Conservation (phyloP, 2,797 vertebrate species). For the Clarias platycephalus region DNA sequence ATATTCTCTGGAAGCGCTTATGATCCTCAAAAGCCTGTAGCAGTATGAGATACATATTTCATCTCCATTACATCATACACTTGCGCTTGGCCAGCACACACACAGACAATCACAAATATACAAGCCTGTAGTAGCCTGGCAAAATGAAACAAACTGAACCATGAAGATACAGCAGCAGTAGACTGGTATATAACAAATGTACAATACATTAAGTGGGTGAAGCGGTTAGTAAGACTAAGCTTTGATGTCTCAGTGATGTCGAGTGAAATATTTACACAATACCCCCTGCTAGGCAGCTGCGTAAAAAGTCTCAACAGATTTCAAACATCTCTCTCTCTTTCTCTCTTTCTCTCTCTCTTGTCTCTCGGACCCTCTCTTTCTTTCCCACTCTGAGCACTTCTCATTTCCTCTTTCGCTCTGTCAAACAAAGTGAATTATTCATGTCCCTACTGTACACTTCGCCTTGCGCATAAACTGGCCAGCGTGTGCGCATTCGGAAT, state of each 20-base stretch:
- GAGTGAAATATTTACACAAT: slow-evolving; percentile 26
- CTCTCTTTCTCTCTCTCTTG: background rate
- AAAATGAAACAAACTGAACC: slow-evolving; percentile 4
- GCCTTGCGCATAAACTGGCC: slow-evolving; percentile 42
- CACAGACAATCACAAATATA: background rate
- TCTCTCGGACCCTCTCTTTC: background rate
- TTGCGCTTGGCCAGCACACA: slow-evolving; percentile 25
- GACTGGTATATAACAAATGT: background rate
- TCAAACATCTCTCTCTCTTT: background rate
- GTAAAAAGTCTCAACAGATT: slow-evolving; percentile 30
- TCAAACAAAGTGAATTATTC: slow-evolving; percentile 60
- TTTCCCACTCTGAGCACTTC: slow-evolving; percentile 22
- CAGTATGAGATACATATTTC: slow-evolving; percentile 50
- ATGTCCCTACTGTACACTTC: slow-evolving; percentile 49
- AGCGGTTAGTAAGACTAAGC: slow-evolving; percentile 4
- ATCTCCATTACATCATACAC: slow-evolving; percentile 54
- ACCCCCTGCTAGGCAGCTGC: slow-evolving; percentile 25
- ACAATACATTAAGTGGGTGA: background rate
- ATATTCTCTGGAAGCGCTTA: slow-evolving; percentile 28
- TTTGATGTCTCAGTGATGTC: slow-evolving; percentile 24
- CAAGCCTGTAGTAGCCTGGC: background rate
- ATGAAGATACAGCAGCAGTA: background rate
- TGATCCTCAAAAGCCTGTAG: slow-evolving; percentile 35
- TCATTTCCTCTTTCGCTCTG: slow-evolving; percentile 43
- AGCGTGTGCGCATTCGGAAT: slow-evolving; percentile 45